Evolutionary conservation across 37 sponge, comb jelly and placozoan genomes (phyloP), one percentile per base, ranked within the genome.

Genomic region (Hormiphora californensis): DNA sequence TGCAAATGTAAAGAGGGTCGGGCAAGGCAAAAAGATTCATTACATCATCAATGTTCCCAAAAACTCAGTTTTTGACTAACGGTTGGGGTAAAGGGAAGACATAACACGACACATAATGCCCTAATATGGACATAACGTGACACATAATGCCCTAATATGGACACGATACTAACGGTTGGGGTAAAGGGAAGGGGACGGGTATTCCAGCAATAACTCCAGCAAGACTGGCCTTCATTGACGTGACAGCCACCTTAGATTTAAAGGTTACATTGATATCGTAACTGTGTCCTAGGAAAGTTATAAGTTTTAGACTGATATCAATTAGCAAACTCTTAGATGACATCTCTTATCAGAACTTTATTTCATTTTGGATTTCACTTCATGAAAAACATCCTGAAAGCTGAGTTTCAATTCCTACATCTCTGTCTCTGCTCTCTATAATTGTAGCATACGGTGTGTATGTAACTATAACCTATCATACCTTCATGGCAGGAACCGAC

Each of bases 141-240:
- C n/a, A 57, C 27, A 30, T 57, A 59, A 17, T 59, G 11, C 62
- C 21, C n/a, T n/a, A n/a, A n/a, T n/a, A n/a, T n/a, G n/a, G 12
- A 17, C 9, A 17, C 15, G 15, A 49, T n/a, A 73, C 81, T 73
- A 25, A 73, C 81, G 23, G 15, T 40, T 27, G 21, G 1, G 81
- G 81, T 7, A 73, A 46, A 21, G 81, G 81, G 46, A 73, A 73
- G 1, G 81, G 81, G 1, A 73, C 38, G 3, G 81, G 46, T 1
- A 73, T 73, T 43, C 81, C 81, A 2, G 81, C 81, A 40, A 73
- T 73, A 37, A 73, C 81, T 22, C 81, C 81, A 19, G 32, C 32
- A 43, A 73, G 46, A 19, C 17, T 36, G 5, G 81, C 81, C 4
- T 73, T 41, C 41, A 73, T 21, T 4, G 25, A 43, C 1, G 25